Base-by-base conservation (phyloP, 2,888 invertebrate species). In the Ormyrus thymus region DNA sequence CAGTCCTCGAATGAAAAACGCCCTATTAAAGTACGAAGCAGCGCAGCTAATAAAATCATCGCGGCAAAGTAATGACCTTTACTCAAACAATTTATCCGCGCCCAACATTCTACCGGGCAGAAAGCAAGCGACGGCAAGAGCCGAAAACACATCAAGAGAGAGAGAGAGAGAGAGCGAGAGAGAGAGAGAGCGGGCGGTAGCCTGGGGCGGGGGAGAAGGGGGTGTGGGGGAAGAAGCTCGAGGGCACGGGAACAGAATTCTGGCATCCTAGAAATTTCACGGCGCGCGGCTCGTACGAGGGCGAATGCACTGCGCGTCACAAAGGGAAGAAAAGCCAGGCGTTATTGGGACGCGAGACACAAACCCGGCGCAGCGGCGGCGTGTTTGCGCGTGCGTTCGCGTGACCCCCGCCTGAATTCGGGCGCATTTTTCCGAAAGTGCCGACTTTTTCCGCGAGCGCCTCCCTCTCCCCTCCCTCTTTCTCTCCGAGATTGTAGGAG, bases 231-330 rank as follows among this genome's bases (percentile, higher is more conserved):
- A 7, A 13, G 55, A 48, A 13, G 64, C 65, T 48, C 53, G 65
- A 13, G 74, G 58, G 71, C 70, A 58, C 46, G 58, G 13, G 62
- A 58, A 66, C 53, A 61, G 69, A 72, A 65, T 75, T 71, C 70
- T 61, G 75, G 75, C 58, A 79, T 79, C 65, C 70, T 45, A 75
- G 79, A 79, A 75, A 79, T 79, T 79, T 79, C 75, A 66, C 70
- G 70, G 66, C 65, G 15, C 15, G 29, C 45, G 50, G 68, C 48
- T 66, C 61, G 53, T n/a, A 29, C 55, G 59, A 53, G 53, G 56
- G 70, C 62, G 70, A 56, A 59, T 46, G 48, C 70, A 58, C 15
- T 4, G 56, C 51, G 56, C 56, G 56, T 56, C 73, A 75, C 75
- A 79, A 79, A 75, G 78, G 70, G 59, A 69, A 78, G 74, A 75